Evolutionary conservation across 2,888 invertebrate genomes (phyloP).

Genomic region (Metallyticus violacea): DNA sequence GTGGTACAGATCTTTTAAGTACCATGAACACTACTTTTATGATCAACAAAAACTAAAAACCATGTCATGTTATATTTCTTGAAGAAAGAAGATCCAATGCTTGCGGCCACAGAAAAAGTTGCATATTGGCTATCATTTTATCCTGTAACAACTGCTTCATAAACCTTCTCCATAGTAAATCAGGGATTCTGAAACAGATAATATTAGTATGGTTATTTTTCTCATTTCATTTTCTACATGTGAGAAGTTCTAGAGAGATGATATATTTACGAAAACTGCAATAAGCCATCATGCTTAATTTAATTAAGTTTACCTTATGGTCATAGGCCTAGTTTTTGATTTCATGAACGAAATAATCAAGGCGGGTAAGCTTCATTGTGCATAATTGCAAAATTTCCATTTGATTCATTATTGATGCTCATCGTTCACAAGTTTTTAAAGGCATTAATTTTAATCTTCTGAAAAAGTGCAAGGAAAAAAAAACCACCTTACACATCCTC

Average conservation of each 20-base stretch:
- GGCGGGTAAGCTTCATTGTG: constrained; percentile 21
- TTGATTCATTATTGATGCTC: background rate
- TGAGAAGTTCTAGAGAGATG: background rate
- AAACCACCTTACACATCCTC: background rate
- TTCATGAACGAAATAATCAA: constrained; percentile 17
- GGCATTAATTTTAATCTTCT: background rate
- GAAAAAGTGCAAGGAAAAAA: background rate
- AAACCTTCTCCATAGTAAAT: background rate
- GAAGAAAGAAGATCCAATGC: background rate
- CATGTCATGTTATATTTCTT: constrained; percentile 25
- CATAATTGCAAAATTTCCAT: constrained; percentile 4
- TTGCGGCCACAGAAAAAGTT: background rate
- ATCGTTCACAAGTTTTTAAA: background rate
- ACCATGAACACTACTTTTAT: constrained; percentile 51
- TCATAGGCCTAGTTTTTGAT: constrained; percentile 26
- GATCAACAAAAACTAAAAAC: constrained; percentile 13
- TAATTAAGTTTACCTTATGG: constrained; percentile 21
- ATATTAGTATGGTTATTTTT: too few species aligned
- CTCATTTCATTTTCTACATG: too few species aligned
- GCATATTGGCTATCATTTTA: background rate
- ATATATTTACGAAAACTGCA: background rate
- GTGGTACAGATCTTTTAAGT: constrained; percentile 57
- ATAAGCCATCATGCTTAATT: background rate
- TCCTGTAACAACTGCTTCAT: background rate
- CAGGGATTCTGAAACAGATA: background rate